A percentile compares a stretch with the other conserved stretches of the same genome.
Conservation (phyloP, 2,113 vertebrate species). For the Parus major region DNA sequence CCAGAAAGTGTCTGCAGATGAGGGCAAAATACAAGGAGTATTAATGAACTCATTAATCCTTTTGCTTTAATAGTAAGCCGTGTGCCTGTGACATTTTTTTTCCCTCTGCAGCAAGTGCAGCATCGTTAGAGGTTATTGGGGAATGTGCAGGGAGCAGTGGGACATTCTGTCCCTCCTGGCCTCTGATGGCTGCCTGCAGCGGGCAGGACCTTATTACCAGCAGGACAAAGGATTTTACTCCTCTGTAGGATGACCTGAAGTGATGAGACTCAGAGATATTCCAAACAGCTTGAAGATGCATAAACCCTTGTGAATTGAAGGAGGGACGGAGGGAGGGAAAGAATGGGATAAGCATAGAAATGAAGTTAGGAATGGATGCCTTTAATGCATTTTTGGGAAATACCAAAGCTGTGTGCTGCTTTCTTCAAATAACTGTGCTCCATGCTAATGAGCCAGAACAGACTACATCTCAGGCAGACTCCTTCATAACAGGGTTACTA, state of each 20-base stretch:
- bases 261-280: neutral
- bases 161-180: neutral
- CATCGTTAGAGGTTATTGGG: neutral
- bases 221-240: neutral
- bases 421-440: neutral
- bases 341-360: neutral
- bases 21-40: neutral
- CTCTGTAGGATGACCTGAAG: neutral
- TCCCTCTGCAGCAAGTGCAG: neutral
- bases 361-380: neutral
- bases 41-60: neutral
- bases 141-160: neutral
- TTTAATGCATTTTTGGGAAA: neutral
- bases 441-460: neutral
- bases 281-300: neutral
- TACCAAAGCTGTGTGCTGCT: neutral
- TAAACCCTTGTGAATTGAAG: neutral
- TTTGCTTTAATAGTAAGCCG: neutral
- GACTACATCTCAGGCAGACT: neutral
- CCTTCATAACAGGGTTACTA: neutral
- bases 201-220: neutral
- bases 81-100: neutral
- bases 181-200: neutral
- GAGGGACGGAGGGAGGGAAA: neutral
- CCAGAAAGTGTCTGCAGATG: conserved; percentile 82